A percentile compares a stretch with the other conserved stretches of the same genome.
Conservation (phyloP, 2,888 invertebrate species). For the Rhagium mordax region DNA sequence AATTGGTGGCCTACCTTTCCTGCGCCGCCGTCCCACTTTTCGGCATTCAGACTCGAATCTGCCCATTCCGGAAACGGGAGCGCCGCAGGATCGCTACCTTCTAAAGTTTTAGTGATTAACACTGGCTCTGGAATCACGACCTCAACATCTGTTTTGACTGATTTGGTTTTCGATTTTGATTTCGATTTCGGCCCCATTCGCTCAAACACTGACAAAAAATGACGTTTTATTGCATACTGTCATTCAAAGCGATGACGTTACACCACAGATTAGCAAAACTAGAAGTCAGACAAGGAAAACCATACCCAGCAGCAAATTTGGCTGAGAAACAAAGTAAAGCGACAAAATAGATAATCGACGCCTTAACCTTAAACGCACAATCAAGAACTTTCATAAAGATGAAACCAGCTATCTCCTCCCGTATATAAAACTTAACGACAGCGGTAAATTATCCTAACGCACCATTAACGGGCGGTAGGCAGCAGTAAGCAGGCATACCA, state of each 20-base stretch:
- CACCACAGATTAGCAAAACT: no score
- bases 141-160: background rate
- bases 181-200: background rate
- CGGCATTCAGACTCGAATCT: constrained; percentile 62
- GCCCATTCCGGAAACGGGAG: constrained; percentile 63
- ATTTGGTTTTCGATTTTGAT: background rate
- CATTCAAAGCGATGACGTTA: no score
- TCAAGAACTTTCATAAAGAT: no score
- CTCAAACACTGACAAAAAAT: background rate
- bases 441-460: background rate
- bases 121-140: background rate
- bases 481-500: background rate
- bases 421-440: no score
- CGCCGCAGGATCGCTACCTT: constrained; percentile 5
- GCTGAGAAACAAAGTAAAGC: no score
- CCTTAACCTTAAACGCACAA: no score
- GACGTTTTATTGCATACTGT: background rate
- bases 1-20: constrained; percentile 13
- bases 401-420: no score
- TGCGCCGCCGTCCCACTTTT: constrained; percentile 63
- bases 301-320: no score
- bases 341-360: no score
- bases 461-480: background rate
- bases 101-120: background rate
- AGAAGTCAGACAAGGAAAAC: no score